Evolutionary conservation across 64 coral and sea anemone genomes (phyloP).

Genomic region (Stichodactyla helianthus): DNA sequence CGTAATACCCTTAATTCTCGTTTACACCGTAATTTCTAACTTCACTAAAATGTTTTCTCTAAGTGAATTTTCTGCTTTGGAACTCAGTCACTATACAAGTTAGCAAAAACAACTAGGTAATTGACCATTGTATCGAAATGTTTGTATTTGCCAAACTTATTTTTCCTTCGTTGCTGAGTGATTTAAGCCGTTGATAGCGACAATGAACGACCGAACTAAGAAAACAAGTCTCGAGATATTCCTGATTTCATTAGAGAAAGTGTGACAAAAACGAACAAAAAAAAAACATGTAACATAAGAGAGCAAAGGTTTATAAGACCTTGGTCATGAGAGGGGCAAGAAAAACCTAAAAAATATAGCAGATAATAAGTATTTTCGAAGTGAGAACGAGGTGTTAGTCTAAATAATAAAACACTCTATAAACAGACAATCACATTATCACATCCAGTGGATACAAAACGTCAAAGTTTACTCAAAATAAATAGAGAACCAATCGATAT

Average conservation of each 20-base stretch:
- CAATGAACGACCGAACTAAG: background rate
- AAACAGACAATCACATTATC: constrained; percentile 6
- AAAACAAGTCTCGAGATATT: background rate
- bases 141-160: background rate
- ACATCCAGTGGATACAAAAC: background rate
- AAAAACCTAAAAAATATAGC: background rate
- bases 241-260: background rate
- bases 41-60: too few species aligned
- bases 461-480: constrained; percentile 8
- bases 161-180: background rate
- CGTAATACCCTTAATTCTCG: background rate
- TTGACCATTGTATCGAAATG: too few species aligned
- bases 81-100: too few species aligned
- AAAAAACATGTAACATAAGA: background rate
- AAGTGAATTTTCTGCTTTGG: too few species aligned
- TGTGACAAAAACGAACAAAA: background rate
- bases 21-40: background rate
- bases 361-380: background rate
- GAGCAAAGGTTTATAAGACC: background rate
- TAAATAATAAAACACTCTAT: background rate
- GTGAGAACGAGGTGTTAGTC: background rate
- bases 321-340: background rate
- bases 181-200: background rate
- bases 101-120: too few species aligned
- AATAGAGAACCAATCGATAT: background rate